Conservation (phyloP, 2,113 vertebrate genomes). For the Paraplagusia blochii region DNA sequence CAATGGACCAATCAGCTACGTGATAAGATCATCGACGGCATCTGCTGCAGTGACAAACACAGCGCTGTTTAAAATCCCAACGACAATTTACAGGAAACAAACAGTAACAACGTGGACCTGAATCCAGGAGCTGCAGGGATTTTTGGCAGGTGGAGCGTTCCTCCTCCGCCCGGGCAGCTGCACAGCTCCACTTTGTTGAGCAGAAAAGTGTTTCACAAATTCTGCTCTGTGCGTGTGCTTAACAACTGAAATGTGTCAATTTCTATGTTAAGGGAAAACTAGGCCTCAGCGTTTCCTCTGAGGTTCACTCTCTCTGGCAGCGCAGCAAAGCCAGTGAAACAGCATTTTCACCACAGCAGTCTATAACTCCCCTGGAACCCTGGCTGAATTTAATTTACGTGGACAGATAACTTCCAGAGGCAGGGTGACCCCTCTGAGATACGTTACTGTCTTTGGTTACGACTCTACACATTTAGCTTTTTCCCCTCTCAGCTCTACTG, state of each 20-base stretch:
- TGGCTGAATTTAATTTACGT: conserved; percentile 12
- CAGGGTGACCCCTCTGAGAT: conserved; percentile 18
- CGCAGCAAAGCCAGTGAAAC: neutral
- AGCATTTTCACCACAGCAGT: neutral
- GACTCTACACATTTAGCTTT: neutral
- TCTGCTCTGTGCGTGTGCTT: neutral
- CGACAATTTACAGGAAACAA: too few relatives aligned
- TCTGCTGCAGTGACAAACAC: too few relatives aligned
- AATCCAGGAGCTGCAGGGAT: too few relatives aligned
- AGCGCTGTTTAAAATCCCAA: too few relatives aligned
- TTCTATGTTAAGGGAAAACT: neutral
- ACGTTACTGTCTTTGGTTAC: conserved; percentile 4
- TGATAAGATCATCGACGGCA: too few relatives aligned
- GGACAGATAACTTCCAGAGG: conserved; percentile 4
- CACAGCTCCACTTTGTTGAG: neutral
- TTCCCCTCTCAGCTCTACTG: neutral
- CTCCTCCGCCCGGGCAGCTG: neutral
- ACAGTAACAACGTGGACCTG: too few relatives aligned
- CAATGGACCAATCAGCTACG: too few relatives aligned
- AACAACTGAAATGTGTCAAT: neutral
- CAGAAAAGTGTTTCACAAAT: neutral
- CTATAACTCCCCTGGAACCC: conserved; percentile 1
- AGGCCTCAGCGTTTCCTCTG: neutral
- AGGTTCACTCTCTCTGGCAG: conserved; percentile 1
- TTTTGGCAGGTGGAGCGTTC: neutral